These are phyloP conservation scores for Penaeus vannamei DNA, from an alignment of 1,140 invertebrate genomes.

Conservation along the genomic window DNA sequence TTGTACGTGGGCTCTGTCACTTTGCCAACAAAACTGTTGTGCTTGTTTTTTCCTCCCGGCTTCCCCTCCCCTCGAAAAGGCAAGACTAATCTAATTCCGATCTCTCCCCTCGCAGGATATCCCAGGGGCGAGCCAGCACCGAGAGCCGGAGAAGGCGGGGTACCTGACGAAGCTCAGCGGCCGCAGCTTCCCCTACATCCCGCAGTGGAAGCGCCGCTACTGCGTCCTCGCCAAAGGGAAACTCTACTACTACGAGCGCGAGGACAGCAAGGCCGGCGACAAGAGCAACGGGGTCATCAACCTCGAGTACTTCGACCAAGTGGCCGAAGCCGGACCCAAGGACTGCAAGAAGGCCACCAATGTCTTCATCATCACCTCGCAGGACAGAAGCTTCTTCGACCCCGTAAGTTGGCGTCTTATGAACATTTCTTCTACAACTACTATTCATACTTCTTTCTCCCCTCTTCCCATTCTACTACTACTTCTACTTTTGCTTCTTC, in stretches of 20 bases:
- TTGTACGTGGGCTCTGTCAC: too few species aligned
- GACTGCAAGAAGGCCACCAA: constrained; percentile 70
- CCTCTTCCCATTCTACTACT: too few species aligned
- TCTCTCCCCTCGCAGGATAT: constrained; percentile 51
- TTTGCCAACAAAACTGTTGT: too few species aligned
- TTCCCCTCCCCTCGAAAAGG: too few species aligned
- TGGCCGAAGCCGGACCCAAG: constrained; percentile 69
- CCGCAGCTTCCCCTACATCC: constrained; percentile 69
- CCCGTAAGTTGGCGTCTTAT: constrained; percentile 59
- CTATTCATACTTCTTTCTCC: too few species aligned
- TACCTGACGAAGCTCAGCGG: constrained; percentile 70
- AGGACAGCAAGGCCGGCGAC: constrained; percentile 69
- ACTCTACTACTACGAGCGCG: constrained; percentile 71
- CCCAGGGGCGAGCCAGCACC: constrained; percentile 58
- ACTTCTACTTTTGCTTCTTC: too few species aligned
- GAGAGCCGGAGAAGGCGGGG: constrained; percentile 66
- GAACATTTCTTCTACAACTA: too few species aligned
- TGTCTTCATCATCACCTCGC: constrained; percentile 70
- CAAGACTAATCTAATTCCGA: constrained; percentile 3
- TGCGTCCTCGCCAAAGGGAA: constrained; percentile 70
- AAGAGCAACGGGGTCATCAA: constrained; percentile 70
- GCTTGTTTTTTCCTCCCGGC: too few species aligned
- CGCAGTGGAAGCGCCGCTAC: constrained; percentile 70
- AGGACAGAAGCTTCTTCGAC: constrained; percentile 71
- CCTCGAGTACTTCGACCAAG: constrained; percentile 71